phyloP scores from a whole-genome alignment of 2,113 vertebrate species.

The Lota lota region DNA sequence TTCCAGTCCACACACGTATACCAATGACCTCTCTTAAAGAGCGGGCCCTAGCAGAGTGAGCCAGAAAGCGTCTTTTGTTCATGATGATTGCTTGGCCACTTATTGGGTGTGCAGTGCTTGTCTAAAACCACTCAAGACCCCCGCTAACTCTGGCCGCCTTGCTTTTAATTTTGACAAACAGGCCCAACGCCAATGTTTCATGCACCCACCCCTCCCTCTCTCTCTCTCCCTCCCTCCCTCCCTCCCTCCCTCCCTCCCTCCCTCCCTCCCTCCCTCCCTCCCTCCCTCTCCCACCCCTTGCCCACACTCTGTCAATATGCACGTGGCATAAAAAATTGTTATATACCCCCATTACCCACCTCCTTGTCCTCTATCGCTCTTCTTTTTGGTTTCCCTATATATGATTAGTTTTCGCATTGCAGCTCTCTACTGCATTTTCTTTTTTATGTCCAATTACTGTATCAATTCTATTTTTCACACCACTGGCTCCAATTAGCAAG shows the following conservation, averaged over 20 bases:
- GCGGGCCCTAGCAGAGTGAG: conserved; percentile 26
- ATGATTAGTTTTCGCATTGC: conserved; percentile 29
- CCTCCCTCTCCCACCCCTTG: neutral
- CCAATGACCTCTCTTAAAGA: neutral
- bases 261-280: conserved; percentile 1
- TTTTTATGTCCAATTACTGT: conserved; percentile 60
- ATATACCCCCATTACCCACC: neutral
- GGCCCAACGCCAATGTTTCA: conserved; percentile 47
- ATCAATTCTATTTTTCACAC: conserved; percentile 48
- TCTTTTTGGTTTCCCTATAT: conserved; percentile 8
- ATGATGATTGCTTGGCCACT: conserved; percentile 50
- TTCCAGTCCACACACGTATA: neutral
- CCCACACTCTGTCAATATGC: conserved; percentile 58
- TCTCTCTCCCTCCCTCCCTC: neutral
- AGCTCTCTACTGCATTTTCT: conserved; percentile 23
- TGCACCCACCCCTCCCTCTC: conserved; percentile 25
- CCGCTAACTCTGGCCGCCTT: conserved; percentile 37
- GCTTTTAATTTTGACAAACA: conserved; percentile 67
- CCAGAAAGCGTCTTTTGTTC: conserved; percentile 44
- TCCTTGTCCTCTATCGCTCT: conserved; percentile 1
- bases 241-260: neutral
- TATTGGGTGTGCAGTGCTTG: conserved; percentile 36
- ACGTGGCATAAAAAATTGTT: conserved; percentile 27
- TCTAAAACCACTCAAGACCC: conserved; percentile 56
- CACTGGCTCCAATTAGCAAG: conserved; percentile 58